Percentiles rank a stretch among this genome's conserved stretches.
These are phyloP conservation scores for Halcyon malimbica DNA, from an alignment of 2,113 vertebrate genomes.

Conservation along the genomic window DNA sequence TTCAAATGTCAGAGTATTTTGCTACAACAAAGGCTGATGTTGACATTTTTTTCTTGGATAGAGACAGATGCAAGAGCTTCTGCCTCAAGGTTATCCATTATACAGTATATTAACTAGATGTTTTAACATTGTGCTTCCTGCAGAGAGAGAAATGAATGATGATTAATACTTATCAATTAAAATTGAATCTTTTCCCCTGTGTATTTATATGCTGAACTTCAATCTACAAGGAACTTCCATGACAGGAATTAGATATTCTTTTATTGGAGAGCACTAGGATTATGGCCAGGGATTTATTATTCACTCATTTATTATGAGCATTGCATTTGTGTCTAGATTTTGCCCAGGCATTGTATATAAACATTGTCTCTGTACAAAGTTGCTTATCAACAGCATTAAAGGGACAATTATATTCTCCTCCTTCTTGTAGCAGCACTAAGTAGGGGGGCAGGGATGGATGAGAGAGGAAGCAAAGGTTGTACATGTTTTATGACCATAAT, in stretches of 20 bases:
- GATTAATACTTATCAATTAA: constrained; percentile 64
- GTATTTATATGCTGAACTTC: constrained; percentile 49
- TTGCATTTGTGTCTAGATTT: neutral
- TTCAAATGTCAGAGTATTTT: constrained; percentile 26
- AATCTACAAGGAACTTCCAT: constrained; percentile 12
- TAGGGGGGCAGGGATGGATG: neutral
- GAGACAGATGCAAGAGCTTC: constrained; percentile 50
- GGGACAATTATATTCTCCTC: constrained; percentile 36
- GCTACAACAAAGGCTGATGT: constrained; percentile 61
- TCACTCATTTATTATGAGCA: neutral
- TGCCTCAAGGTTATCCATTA: constrained; percentile 62
- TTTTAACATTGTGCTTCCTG: constrained; percentile 26
- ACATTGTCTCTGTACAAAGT: neutral
- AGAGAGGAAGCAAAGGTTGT: constrained; percentile 15
- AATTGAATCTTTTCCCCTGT: constrained; percentile 38
- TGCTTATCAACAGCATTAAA: constrained; percentile 28
- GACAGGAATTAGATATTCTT: constrained; percentile 37
- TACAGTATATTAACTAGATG: constrained; percentile 37
- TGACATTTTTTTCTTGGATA: constrained; percentile 49
- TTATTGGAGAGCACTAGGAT: neutral
- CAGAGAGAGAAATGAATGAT: constrained; percentile 47
- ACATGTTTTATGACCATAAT: constrained; percentile 46
- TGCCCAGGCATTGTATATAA: neutral
- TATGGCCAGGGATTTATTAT: neutral
- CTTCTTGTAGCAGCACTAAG: neutral